These are phyloP conservation scores for Channa maculata DNA, from an alignment of 2,113 vertebrate species.

Conservation along the genomic window DNA sequence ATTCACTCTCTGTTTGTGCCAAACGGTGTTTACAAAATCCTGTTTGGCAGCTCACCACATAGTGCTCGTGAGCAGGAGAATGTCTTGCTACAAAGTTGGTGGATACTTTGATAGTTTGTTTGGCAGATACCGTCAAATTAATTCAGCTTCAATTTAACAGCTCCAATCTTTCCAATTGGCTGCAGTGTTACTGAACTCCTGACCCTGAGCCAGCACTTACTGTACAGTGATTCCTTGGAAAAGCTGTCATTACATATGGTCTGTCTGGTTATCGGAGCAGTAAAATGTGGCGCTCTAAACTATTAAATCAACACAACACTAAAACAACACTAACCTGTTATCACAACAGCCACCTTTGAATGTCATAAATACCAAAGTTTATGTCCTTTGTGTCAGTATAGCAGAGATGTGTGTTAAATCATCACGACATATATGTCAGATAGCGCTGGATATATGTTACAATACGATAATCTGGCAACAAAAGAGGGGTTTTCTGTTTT, in stretches of 20 bases:
- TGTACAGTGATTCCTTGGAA: neutral
- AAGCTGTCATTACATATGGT: neutral
- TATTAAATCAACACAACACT: neutral
- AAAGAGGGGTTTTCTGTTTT: neutral
- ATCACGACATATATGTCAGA: constrained; percentile 20
- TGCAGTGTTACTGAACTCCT: constrained; percentile 22
- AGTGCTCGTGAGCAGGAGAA: constrained; percentile 50
- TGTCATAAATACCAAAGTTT: neutral
- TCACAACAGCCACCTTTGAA: constrained; percentile 21
- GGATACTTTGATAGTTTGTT: constrained; percentile 52
- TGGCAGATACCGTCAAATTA: constrained; percentile 51
- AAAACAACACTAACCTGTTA: neutral
- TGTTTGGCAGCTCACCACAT: constrained; percentile 46
- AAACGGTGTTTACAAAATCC: constrained; percentile 41
- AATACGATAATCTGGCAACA: constrained; percentile 6
- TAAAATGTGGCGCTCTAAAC: constrained; percentile 2
- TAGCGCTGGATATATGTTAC: too few relatives aligned
- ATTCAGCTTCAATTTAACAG: constrained; percentile 61
- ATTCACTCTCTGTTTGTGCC: constrained; percentile 20
- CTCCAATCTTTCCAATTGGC: constrained; percentile 30
- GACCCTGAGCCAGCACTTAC: constrained; percentile 29
- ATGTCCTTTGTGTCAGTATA: constrained; percentile 11
- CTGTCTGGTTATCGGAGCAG: constrained; percentile 6
- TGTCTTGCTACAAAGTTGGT: constrained; percentile 35
- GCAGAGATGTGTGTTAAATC: constrained; percentile 40